Conservation (phyloP, 2,888 invertebrate species). For the Ctena decussata region DNA sequence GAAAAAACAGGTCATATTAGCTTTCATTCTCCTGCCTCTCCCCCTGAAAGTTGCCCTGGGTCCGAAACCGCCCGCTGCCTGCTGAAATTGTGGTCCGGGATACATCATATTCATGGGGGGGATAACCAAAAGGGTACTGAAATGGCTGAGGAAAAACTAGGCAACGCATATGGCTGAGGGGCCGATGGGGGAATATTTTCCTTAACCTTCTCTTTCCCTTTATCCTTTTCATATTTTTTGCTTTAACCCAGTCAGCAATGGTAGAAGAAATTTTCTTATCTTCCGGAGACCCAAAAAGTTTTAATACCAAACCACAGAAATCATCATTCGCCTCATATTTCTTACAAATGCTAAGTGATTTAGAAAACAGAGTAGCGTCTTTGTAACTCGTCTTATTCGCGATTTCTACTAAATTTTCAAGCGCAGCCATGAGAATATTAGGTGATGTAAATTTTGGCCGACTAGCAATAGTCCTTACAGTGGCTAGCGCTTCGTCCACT, state of each 20-base stretch:
- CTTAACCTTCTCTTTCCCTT: background rate
- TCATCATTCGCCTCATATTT: conserved; percentile 29
- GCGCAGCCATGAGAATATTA: conserved; percentile 36
- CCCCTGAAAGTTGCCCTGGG: background rate
- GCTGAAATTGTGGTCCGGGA: background rate
- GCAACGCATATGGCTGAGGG: background rate
- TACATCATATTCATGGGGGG: background rate
- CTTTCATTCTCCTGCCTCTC: background rate
- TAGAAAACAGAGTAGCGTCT: conserved; percentile 26
- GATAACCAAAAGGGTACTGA: conserved; percentile 26
- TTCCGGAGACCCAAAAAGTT: conserved; percentile 34
- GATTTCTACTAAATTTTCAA: conserved; percentile 30
- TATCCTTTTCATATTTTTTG: conserved; percentile 25
- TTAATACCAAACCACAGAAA: conserved; percentile 30
- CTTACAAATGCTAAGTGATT: conserved; percentile 25
- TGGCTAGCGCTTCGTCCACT: conserved; percentile 37
- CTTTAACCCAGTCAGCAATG: conserved; percentile 34
- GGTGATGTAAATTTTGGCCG: conserved; percentile 34
- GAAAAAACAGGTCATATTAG: conserved; percentile 23
- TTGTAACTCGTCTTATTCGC: conserved; percentile 33
- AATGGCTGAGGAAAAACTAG: conserved; percentile 5
- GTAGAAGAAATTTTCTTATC: conserved; percentile 33
- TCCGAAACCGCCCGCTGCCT: background rate
- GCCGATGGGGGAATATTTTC: background rate
- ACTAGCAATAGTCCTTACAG: conserved; percentile 35